phyloP scores from a whole-genome alignment of 2,113 vertebrate genomes.

The Erythrolamprus reginae region DNA sequence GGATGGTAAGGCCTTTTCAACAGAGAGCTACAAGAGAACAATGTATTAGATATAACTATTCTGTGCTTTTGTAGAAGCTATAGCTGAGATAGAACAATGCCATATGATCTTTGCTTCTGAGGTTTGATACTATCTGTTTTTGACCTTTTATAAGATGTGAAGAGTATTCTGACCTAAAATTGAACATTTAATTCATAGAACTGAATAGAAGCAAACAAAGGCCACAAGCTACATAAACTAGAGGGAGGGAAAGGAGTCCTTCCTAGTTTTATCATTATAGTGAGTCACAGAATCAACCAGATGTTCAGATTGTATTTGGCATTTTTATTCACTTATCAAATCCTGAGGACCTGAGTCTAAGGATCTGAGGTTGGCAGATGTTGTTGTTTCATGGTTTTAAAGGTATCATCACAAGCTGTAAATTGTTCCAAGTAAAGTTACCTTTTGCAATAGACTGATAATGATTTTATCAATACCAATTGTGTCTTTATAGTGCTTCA shows the following conservation, averaged over 20 bases:
- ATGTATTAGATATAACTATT: background rate
- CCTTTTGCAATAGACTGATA: background rate
- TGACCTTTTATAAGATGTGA: background rate
- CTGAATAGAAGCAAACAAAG: background rate
- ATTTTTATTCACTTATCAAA: background rate
- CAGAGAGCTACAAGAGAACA: slow-evolving; percentile 4
- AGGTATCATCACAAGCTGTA: background rate
- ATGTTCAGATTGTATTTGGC: background rate
- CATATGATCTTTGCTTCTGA: background rate
- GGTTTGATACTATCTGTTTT: background rate
- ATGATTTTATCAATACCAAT: background rate
- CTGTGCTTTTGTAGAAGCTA: background rate
- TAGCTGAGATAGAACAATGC: background rate
- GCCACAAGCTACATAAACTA: background rate
- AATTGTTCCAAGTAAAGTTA: background rate
- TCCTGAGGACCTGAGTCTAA: background rate
- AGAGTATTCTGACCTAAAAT: background rate
- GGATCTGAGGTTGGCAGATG: background rate
- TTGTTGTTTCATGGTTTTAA: background rate
- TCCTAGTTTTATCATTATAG: background rate
- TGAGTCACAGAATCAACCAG: background rate
- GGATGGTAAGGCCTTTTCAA: background rate
- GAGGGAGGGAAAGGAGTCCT: background rate
- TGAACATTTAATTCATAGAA: background rate
- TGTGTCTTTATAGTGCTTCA: background rate